Conservation (phyloP, 2,113 vertebrate species). For the Heterocephalus glaber region DNA sequence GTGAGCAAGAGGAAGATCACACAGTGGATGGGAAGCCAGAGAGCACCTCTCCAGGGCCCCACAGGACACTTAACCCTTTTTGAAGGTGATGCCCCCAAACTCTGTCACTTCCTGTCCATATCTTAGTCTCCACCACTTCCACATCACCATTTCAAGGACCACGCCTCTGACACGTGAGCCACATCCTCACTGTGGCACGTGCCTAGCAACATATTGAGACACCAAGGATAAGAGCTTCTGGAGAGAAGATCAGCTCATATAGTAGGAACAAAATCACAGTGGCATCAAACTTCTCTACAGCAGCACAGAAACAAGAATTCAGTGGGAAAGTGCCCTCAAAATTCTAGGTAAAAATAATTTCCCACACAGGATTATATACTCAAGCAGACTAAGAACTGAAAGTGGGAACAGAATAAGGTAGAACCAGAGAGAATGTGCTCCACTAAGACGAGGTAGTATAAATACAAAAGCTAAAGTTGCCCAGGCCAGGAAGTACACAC, state of each 20-base stretch:
- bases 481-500: not conserved
- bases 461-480: not conserved
- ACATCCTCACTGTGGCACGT: not conserved
- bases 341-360: not conserved
- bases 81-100: not conserved
- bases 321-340: not conserved
- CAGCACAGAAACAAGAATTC: not conserved
- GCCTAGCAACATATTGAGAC: not conserved
- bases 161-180: not conserved
- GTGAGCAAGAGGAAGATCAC: not conserved
- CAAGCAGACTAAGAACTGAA: not conserved
- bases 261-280: not conserved
- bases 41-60: not conserved
- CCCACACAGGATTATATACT: not conserved
- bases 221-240: not conserved
- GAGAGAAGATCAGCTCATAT: not conserved
- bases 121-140: not conserved
- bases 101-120: not conserved
- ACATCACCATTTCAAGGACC: not conserved
- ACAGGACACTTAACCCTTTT: not conserved
- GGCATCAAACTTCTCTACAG: not conserved
- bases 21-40: not conserved
- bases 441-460: not conserved
- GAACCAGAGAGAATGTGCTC: not conserved
- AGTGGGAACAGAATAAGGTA: not conserved